Percentiles rank a stretch among this genome's conserved stretches.
Evolutionary conservation across 2,797 vertebrate species (phyloP).

Genomic region (Siniperca obscura): DNA sequence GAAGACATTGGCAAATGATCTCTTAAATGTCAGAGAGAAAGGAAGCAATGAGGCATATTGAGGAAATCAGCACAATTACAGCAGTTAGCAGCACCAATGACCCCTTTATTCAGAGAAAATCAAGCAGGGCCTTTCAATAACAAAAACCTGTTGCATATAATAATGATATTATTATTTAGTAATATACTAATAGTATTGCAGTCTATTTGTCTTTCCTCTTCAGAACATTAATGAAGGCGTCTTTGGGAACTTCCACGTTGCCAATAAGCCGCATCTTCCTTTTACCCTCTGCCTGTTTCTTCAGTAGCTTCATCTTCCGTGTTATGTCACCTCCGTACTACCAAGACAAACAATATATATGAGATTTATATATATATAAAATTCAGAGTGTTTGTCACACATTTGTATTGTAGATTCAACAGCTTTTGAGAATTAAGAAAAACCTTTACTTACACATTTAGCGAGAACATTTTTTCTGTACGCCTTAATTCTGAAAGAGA

Average conservation of each 20-base stretch:
- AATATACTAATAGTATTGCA: neutral
- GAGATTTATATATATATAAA: neutral
- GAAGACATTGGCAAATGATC: neutral
- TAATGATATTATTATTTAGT: constrained; percentile 17
- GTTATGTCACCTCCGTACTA: constrained; percentile 90
- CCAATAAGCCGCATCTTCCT: constrained; percentile 94
- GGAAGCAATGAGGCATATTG: neutral
- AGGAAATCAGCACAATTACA: constrained; percentile 13
- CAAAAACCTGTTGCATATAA: constrained; percentile 5
- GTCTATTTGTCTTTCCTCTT: constrained; percentile 84
- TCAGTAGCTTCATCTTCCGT: constrained; percentile 95
- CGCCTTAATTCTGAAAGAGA: constrained; percentile 92
- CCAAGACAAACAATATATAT: constrained; percentile 11
- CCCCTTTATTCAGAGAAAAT: constrained; percentile 53
- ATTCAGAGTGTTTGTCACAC: neutral
- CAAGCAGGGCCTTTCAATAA: constrained; percentile 14
- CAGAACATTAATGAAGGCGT: constrained; percentile 93
- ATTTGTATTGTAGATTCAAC: neutral
- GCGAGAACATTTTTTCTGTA: constrained; percentile 96
- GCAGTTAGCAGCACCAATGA: constrained; percentile 1
- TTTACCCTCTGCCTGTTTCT: constrained; percentile 95
- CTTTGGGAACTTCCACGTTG: constrained; percentile 93
- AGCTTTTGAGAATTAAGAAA: neutral
- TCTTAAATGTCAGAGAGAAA: neutral
- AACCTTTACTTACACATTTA: constrained; percentile 93